Evolutionary conservation across 2,113 vertebrate genomes (phyloP), one percentile per base, ranked within the genome.

Genomic region (Sorex araneus): DNA sequence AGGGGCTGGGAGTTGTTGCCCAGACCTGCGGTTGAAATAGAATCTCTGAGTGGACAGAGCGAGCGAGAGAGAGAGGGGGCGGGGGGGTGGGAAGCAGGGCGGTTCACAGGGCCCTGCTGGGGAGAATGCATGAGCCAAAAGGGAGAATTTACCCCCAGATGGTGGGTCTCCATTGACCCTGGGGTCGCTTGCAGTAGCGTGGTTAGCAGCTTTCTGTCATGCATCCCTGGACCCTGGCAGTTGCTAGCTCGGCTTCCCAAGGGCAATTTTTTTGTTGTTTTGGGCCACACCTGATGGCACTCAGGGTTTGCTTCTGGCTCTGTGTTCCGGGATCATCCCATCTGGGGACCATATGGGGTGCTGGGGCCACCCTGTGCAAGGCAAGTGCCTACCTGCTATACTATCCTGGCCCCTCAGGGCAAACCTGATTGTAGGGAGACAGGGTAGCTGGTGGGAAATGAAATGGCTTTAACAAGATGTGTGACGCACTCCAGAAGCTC

Each of bases 21-120:
- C 82, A 66, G 75, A 57, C 32, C 82, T 83, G 50, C 0, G 0
- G 36, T 76, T 89, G 54, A 66, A 88, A 89, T 21, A 70, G 78
- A 84, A 80, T 85, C 71, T 74, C 67, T 25, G n/a, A 82, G 85
- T 78, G 64, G 66, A 16, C 57, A 23, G 57, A 67, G 30, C 70
- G 18, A 30, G 69, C 84, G 66, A 23, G 57, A 67, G 30, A 74
- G 18, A 30, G 69, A 86, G 66, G 57, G n/a, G n/a, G n/a, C n/a
- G n/a, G n/a, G n/a, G n/a, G n/a, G n/a, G n/a, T n/a, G n/a, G n/a
- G n/a, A n/a, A n/a, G 74, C 0, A 1, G 40, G 16, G 30, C 15
- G 10, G 63, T n/a, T 85, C 45, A 32, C 1, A 19, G 82, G 70
- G 84, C 81, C 77, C 34, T 0, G 0, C n/a, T 83, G 34, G 73